A percentile compares a stretch with the other conserved stretches of the same genome.
Conservation (phyloP, 2,888 invertebrate genomes). For the Zele albiditarsus region DNA sequence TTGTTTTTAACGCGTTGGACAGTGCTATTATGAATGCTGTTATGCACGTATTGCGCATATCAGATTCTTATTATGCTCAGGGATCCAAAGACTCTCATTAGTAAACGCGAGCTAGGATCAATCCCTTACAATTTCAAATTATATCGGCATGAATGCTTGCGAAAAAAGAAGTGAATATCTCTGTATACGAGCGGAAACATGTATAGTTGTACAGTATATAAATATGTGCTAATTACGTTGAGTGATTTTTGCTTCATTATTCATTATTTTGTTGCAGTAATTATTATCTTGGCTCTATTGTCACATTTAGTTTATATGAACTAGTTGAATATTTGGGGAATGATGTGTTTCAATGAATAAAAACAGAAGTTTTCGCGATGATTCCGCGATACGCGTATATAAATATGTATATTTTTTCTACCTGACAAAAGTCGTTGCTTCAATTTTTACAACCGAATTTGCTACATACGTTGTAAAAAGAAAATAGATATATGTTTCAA, state of each 20-base stretch:
- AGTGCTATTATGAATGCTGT: constrained; percentile 22
- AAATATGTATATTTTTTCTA: constrained; percentile 48
- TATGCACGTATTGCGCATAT: constrained; percentile 19
- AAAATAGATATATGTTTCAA: constrained; percentile 33
- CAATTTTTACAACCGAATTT: constrained; percentile 30
- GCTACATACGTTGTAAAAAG: constrained; percentile 28
- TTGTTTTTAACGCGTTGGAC: constrained; percentile 21
- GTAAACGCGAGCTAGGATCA: constrained; percentile 29
- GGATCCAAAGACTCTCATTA: constrained; percentile 38
- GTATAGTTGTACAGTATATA: constrained; percentile 28
- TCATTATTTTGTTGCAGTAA: constrained; percentile 14
- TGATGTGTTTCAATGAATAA: constrained; percentile 10
- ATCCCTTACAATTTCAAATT: background rate
- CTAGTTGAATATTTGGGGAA: constrained; percentile 25
- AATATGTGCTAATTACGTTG: constrained; percentile 15
- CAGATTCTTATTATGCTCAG: constrained; percentile 27
- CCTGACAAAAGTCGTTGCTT: constrained; percentile 47
- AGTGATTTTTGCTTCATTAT: constrained; percentile 10
- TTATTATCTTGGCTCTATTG: constrained; percentile 15
- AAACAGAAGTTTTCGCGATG: background rate
- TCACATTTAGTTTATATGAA: background rate
- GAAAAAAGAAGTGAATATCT: background rate
- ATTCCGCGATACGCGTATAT: background rate
- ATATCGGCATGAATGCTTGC: background rate
- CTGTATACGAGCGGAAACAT: constrained; percentile 9